Evolutionary conservation across 2,888 invertebrate species (phyloP).

Genomic region (Drosophila hamatofila): DNA sequence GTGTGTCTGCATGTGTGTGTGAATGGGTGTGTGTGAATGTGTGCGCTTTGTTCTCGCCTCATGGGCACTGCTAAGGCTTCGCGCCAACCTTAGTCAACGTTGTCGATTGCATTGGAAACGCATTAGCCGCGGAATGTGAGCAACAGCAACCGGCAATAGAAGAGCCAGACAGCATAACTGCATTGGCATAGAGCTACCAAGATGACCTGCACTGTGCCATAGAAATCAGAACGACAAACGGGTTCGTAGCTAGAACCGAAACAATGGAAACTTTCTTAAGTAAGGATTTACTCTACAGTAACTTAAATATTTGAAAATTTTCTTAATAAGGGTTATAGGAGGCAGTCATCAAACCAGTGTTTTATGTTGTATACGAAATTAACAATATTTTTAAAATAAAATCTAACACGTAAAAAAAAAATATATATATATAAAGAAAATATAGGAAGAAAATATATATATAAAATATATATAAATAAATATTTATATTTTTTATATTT

Average conservation of each 20-base stretch:
- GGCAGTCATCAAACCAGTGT: too few species aligned
- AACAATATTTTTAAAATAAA: too few species aligned
- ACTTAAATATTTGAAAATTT: too few species aligned
- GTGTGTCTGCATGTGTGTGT: conserved; percentile 35
- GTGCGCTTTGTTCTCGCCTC: conserved; percentile 60
- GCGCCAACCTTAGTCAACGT: conserved; percentile 32
- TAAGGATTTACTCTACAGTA: neutral
- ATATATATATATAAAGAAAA: too few species aligned
- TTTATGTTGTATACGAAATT: too few species aligned
- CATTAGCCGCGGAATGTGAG: conserved; percentile 72
- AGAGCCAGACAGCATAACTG: conserved; percentile 4
- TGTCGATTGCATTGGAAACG: conserved; percentile 72
- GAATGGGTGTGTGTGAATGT: conserved; percentile 36
- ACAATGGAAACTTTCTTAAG: neutral
- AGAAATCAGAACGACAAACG: neutral
- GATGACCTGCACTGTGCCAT: conserved; percentile 16
- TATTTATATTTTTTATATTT: too few species aligned
- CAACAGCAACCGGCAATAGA: conserved; percentile 13
- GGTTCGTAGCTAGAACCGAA: neutral
- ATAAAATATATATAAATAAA: too few species aligned
- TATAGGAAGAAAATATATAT: too few species aligned
- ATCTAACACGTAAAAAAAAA: too few species aligned
- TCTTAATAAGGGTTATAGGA: too few species aligned
- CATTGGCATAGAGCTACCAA: neutral
- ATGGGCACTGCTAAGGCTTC: conserved; percentile 61